These are phyloP conservation scores for Pygoscelis antarcticus DNA, from an alignment of 2,113 vertebrate genomes.

Conservation along the genomic window DNA sequence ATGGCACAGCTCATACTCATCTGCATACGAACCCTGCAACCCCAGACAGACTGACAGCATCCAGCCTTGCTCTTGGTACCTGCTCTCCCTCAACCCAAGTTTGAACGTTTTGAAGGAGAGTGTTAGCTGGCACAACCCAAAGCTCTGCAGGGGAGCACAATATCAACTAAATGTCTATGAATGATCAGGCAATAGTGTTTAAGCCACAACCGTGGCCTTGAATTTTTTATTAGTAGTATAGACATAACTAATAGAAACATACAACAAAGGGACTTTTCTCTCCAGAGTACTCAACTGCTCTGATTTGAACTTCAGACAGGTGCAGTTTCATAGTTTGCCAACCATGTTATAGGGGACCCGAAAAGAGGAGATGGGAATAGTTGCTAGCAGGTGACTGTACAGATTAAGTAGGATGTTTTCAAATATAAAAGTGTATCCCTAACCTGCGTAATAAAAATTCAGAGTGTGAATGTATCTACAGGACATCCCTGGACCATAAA, in stretches of 20 bases:
- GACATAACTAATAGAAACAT: not conserved
- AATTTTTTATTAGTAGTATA: not conserved
- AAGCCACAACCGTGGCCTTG: not conserved
- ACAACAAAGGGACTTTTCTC: not conserved
- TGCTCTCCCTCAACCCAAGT: not conserved
- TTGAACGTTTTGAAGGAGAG: not conserved
- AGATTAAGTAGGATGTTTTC: not conserved
- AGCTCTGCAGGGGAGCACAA: not conserved
- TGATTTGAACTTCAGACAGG: not conserved
- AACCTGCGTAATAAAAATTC: not conserved
- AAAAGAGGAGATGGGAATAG: not conserved
- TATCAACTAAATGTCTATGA: rapidly evolving
- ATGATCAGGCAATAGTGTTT: not conserved
- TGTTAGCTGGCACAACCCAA: not conserved
- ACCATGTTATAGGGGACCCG: not conserved
- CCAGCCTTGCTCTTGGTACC: not conserved
- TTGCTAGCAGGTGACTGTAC: not conserved
- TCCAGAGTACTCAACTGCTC: not conserved
- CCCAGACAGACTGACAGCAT: not conserved
- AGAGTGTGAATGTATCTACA: not conserved
- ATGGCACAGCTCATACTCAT: not conserved
- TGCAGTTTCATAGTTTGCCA: not conserved
- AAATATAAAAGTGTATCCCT: not conserved
- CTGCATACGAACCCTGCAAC: not conserved
- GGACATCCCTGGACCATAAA: not conserved